Evolutionary conservation across 2,113 vertebrate species (phyloP).

Genomic region (Lasiurus borealis): DNA sequence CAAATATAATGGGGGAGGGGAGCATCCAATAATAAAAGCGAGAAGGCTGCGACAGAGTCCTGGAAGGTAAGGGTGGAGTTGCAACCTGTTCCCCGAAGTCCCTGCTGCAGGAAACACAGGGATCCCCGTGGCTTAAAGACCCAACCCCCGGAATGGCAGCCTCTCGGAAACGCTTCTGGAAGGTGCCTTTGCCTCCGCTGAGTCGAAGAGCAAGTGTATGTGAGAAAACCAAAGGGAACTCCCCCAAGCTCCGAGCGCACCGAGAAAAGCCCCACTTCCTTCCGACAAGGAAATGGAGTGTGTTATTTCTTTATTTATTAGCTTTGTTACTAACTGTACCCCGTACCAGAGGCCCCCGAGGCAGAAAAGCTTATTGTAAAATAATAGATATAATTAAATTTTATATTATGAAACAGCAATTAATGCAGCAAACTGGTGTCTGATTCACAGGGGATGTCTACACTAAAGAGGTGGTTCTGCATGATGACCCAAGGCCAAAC

Average conservation of each 20-base stretch:
- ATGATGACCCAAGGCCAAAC: slow-evolving; percentile 74
- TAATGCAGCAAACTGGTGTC: slow-evolving; percentile 78
- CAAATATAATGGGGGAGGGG: not conserved
- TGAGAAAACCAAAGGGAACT: slow-evolving; percentile 58
- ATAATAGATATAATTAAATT: slow-evolving; percentile 85
- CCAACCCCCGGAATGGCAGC: not conserved
- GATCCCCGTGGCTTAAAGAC: not conserved
- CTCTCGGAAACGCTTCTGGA: slow-evolving; percentile 44
- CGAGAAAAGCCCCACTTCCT: slow-evolving; percentile 69
- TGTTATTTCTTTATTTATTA: slow-evolving; percentile 85
- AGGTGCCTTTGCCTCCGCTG: not conserved
- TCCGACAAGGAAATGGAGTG: slow-evolving; percentile 78
- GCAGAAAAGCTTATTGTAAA: slow-evolving; percentile 82
- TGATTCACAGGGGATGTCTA: slow-evolving; percentile 67
- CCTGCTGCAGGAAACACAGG: not conserved
- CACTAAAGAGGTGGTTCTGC: slow-evolving; percentile 72
- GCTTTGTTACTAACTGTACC: slow-evolving; percentile 78
- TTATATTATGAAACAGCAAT: slow-evolving; percentile 83
- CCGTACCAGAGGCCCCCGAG: slow-evolving; percentile 71
- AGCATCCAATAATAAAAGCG: slow-evolving; percentile 8
- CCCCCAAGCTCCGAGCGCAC: slow-evolving; percentile 66
- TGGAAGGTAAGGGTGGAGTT: not conserved
- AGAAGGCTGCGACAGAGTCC: not conserved
- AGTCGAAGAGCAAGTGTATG: slow-evolving; percentile 53
- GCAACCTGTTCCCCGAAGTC: not conserved